phyloP scores from a whole-genome alignment of 2,888 invertebrate species.

The Raillietiella orientalis region DNA sequence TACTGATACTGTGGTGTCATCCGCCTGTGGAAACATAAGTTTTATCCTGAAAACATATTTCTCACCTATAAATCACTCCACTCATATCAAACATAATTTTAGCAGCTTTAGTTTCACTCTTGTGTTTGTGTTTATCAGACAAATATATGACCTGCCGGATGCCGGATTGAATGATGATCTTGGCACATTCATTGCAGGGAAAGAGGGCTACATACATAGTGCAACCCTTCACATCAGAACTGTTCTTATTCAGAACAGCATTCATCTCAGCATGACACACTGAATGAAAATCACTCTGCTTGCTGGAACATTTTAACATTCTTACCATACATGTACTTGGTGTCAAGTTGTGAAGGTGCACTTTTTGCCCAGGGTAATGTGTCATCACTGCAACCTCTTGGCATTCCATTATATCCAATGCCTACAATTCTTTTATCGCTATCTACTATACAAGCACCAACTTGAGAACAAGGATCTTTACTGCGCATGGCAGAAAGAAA shows the following conservation, averaged over 20 bases:
- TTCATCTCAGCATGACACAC: conserved; percentile 97
- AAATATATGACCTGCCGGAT: conserved; percentile 42
- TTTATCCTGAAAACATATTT: too few species aligned
- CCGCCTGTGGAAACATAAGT: too few species aligned
- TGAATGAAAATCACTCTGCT: conserved; percentile 14
- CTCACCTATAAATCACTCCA: conserved; percentile 26
- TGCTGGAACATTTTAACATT: conserved; percentile 4
- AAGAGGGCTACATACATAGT: conserved; percentile 63
- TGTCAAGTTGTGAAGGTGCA: conserved; percentile 23
- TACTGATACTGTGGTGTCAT: conserved; percentile 23
- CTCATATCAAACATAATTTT: conserved; percentile 48
- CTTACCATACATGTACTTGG: conserved; percentile 57
- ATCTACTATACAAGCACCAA: conserved; percentile 81
- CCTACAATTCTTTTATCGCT: conserved; percentile 56
- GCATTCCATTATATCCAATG: conserved; percentile 92
- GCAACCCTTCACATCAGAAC: conserved; percentile 36
- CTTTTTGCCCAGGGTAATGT: conserved; percentile 59
- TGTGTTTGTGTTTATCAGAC: conserved; percentile 42
- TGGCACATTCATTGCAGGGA: conserved; percentile 93
- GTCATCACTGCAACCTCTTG: conserved; percentile 56
- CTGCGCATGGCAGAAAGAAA: conserved; percentile 66
- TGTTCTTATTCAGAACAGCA: conserved; percentile 71
- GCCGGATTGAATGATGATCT: conserved; percentile 76
- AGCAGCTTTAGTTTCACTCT: conserved; percentile 32
- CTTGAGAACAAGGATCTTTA: conserved; percentile 76